phyloP scores from a whole-genome alignment of 1,140 invertebrate genomes.

The Lordiphosa mommai region DNA sequence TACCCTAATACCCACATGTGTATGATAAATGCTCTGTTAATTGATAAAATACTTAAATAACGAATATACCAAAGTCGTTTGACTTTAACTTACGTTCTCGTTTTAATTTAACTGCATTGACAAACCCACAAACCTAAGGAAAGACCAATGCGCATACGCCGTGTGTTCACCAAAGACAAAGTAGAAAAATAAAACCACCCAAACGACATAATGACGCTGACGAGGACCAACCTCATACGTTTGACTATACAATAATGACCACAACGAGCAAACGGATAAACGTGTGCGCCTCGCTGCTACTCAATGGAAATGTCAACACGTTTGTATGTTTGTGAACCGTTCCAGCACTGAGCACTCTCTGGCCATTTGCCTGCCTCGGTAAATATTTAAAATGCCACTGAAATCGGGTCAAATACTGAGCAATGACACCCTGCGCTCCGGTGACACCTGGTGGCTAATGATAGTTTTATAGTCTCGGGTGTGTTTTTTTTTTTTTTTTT shows the following conservation, averaged over 20 bases:
- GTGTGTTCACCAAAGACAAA: not conserved
- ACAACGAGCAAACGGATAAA: conserved; percentile 15
- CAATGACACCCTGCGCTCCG: conserved; percentile 1
- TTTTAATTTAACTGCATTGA: not conserved
- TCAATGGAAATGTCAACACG: conserved; percentile 38
- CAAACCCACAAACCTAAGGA: not conserved
- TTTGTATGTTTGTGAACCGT: not conserved
- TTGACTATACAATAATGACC: conserved; percentile 28
- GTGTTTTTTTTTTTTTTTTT: conserved; percentile 16
- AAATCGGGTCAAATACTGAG: conserved; percentile 13
- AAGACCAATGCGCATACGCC: conserved; percentile 7
- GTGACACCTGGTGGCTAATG: conserved; percentile 29
- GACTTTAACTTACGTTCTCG: no score
- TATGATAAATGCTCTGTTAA: no score
- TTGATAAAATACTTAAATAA: no score
- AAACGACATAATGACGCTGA: not conserved
- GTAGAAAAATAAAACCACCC: no score
- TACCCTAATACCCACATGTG: no score
- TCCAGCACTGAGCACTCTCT: not conserved
- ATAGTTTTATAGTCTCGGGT: conserved; percentile 18
- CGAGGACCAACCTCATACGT: not conserved
- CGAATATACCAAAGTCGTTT: no score
- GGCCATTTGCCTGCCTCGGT: conserved; percentile 24
- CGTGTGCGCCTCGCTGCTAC: conserved; percentile 6
- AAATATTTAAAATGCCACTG: conserved; percentile 65